Evolutionary conservation across 2,797 vertebrate species (phyloP).

Genomic region (Coluber constrictor): DNA sequence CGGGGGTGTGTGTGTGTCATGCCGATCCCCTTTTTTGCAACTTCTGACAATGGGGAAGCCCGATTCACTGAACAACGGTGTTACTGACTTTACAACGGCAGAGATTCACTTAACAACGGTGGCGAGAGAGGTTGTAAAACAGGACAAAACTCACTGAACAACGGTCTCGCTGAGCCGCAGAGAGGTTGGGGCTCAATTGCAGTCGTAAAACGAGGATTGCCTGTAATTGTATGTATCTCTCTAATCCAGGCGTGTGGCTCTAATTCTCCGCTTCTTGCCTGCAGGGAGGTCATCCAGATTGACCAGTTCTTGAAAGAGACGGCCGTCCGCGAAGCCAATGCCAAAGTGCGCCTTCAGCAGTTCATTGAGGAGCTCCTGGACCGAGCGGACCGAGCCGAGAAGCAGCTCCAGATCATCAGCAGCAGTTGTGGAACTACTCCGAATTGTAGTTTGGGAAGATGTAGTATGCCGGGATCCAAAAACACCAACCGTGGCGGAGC

Average conservation of each 20-base stretch:
- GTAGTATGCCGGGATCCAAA: constrained; percentile 83
- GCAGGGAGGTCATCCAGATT: constrained; percentile 94
- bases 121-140: too few species aligned
- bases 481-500: constrained; percentile 76
- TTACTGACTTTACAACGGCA: too few species aligned
- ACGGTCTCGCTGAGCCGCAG: too few species aligned
- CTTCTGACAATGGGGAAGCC: too few species aligned
- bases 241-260: not conserved
- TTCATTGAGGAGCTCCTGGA: constrained; percentile 99
- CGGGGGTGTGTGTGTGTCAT: too few species aligned
- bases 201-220: too few species aligned
- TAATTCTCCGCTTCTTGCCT: not conserved
- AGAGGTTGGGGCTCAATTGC: too few species aligned
- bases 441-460: constrained; percentile 89
- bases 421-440: constrained; percentile 95
- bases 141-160: too few species aligned
- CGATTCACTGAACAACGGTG: too few species aligned
- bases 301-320: constrained; percentile 98
- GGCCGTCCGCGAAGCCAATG: constrained; percentile 91
- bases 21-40: too few species aligned
- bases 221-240: not conserved
- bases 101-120: too few species aligned
- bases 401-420: constrained; percentile 98
- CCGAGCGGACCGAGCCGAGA: constrained; percentile 92
- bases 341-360: constrained; percentile 94